Conservation (phyloP, 2,888 invertebrate genomes). For the Mesochorus sp. region DNA sequence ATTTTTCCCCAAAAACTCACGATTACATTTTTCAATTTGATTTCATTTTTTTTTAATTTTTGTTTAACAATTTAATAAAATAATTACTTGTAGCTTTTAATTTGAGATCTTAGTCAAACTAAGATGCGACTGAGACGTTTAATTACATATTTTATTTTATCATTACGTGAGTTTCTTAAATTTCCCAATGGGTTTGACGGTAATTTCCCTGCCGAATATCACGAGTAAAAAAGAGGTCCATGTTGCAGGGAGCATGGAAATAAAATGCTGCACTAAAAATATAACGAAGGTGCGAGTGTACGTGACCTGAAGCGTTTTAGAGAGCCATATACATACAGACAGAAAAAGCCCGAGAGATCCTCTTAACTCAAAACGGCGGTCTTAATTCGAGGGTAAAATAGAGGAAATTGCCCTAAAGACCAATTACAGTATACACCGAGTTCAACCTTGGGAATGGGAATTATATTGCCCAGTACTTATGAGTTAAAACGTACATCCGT, state of each 20-base stretch:
- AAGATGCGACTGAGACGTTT: too few species aligned
- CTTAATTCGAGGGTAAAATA: conserved; percentile 31
- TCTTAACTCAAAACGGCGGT: not conserved
- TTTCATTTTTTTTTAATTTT: too few species aligned
- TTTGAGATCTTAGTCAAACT: too few species aligned
- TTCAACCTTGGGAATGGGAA: conserved; percentile 12
- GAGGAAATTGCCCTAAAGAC: conserved; percentile 37
- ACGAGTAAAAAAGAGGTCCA: not conserved
- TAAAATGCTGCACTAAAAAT: conserved; percentile 6
- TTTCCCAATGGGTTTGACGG: not conserved
- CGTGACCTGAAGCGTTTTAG: conserved; percentile 20
- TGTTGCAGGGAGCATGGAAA: not conserved
- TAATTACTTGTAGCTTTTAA: too few species aligned
- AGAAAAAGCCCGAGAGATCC: not conserved
- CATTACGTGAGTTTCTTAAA: not conserved
- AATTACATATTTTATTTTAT: too few species aligned
- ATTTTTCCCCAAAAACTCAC: too few species aligned
- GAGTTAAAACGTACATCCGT: conserved; percentile 11
- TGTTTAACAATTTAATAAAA: too few species aligned
- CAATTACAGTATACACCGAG: conserved; percentile 29
- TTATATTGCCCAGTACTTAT: conserved; percentile 7
- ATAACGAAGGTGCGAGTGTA: conserved; percentile 13
- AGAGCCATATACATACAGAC: conserved; percentile 2
- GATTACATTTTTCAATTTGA: too few species aligned
- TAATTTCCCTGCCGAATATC: not conserved